Evolutionary conservation across 2,888 invertebrate species (phyloP).

Genomic region (Synanthedon tipuliformis): DNA sequence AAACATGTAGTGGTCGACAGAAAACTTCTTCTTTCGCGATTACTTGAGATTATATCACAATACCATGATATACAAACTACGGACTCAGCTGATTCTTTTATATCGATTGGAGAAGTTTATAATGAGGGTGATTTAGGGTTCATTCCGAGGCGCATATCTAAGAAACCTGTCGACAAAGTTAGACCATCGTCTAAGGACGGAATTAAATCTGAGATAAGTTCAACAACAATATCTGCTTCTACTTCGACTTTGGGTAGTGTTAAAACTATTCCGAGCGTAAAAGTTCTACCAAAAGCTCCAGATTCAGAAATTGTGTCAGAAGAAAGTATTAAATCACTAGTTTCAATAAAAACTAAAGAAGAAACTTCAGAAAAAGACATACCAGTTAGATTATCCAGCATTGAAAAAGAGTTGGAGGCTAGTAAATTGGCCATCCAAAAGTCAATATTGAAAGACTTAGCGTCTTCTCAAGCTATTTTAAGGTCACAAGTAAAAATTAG

Average conservation of each 20-base stretch:
- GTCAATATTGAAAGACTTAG: slow-evolving; percentile 50
- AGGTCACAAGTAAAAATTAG: slow-evolving; percentile 14
- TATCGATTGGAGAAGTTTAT: slow-evolving; percentile 68
- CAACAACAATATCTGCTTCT: slow-evolving; percentile 14
- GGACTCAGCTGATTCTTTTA: slow-evolving; percentile 51
- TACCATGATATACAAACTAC: slow-evolving; percentile 46
- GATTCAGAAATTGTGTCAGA: slow-evolving; percentile 19
- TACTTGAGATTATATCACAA: slow-evolving; percentile 65
- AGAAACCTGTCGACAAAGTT: slow-evolving; percentile 22
- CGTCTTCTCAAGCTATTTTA: slow-evolving; percentile 30
- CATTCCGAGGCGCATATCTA: slow-evolving; percentile 60
- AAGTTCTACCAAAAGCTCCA: slow-evolving; percentile 29
- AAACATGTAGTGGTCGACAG: slow-evolving; percentile 54
- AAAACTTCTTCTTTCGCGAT: slow-evolving; percentile 62
- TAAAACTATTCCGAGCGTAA: slow-evolving; percentile 48
- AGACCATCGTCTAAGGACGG: slow-evolving; percentile 13
- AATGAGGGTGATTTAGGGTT: slow-evolving; percentile 76
- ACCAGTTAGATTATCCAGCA: slow-evolving; percentile 11
- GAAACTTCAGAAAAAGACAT: slow-evolving; percentile 21
- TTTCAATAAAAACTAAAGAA: slow-evolving; percentile 34
- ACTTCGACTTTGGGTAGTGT: slow-evolving; percentile 35
- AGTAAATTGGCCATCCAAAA: slow-evolving; percentile 51
- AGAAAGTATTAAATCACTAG: slow-evolving; percentile 46
- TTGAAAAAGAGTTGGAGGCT: slow-evolving; percentile 32
- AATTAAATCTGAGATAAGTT: slow-evolving; percentile 12